These are phyloP conservation scores for Panzeria rudis DNA, from an alignment of 2,888 invertebrate species.

Conservation along the genomic window DNA sequence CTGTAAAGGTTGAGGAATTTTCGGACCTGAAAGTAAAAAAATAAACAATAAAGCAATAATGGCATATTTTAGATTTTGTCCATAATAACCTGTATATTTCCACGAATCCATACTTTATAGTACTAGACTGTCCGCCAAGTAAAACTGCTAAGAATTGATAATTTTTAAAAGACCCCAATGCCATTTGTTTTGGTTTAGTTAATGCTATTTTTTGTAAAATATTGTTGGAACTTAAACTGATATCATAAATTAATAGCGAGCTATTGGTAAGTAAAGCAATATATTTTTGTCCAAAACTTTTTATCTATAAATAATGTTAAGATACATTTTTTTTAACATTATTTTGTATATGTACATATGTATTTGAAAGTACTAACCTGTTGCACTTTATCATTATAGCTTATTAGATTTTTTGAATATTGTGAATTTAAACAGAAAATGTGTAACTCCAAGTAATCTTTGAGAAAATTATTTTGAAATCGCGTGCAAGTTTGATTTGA, in stretches of 20 bases:
- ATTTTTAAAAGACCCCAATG: conserved; percentile 66
- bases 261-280: conserved; percentile 71
- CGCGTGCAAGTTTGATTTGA: conserved; percentile 42
- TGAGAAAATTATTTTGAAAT: neutral
- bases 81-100: conserved; percentile 78
- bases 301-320: conserved; percentile 68
- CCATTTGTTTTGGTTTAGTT: conserved; percentile 75
- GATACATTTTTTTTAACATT: neutral
- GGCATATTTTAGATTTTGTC: neutral
- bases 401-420: conserved; percentile 25
- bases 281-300: conserved; percentile 61
- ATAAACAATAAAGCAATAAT: neutral
- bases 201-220: conserved; percentile 72
- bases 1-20: conserved; percentile 75
- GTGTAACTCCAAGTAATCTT: neutral
- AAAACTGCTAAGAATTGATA: conserved; percentile 77
- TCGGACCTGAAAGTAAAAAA: conserved; percentile 55
- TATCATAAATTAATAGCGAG: conserved; percentile 76
- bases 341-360: neutral
- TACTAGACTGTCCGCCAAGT: conserved; percentile 67
- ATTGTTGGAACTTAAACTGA: conserved; percentile 46
- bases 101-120: conserved; percentile 75
- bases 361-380: conserved; percentile 60
- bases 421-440: conserved; percentile 27
- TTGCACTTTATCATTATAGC: conserved; percentile 63